Evolutionary conservation across 1,140 invertebrate species (phyloP).

Genomic region (Drosophila cardini): DNA sequence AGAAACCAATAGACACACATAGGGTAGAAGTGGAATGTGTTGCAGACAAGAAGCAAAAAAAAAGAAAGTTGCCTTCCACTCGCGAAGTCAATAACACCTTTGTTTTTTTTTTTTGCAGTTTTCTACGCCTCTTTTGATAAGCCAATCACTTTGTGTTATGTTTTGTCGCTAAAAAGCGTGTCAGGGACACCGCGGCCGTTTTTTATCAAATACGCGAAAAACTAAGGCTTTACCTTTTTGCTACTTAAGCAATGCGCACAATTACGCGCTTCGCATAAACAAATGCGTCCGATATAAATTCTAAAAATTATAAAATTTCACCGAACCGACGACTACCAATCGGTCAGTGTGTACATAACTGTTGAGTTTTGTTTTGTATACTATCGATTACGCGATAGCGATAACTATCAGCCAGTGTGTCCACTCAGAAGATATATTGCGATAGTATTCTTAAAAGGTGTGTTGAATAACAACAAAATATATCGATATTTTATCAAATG

Average conservation of each 20-base stretch:
- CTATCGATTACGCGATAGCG: too few species aligned
- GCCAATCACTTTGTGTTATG: conserved; percentile 41
- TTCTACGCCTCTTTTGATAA: conserved; percentile 75
- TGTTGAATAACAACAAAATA: too few species aligned
- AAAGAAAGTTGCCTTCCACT: conserved; percentile 63
- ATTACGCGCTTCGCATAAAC: conserved; percentile 50
- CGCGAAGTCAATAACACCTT: conserved; percentile 67
- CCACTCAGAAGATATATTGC: too few species aligned
- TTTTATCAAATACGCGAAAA: background rate
- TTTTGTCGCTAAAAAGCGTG: conserved; percentile 21
- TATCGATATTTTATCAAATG: too few species aligned
- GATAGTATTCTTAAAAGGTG: too few species aligned
- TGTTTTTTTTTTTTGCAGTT: conserved; percentile 64
- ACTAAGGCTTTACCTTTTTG: conserved; percentile 41
- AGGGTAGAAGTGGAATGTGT: conserved; percentile 28
- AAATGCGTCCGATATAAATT: conserved; percentile 51
- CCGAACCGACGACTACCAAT: conserved; percentile 39
- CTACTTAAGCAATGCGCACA: conserved; percentile 43
- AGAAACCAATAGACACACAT: conserved; percentile 41
- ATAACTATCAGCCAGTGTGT: too few species aligned
- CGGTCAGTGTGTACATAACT: conserved; percentile 50
- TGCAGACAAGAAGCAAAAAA: conserved; percentile 53
- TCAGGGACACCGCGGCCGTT: background rate
- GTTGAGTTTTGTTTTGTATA: background rate
- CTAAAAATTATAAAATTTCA: conserved; percentile 44